Percentiles rank a stretch among this genome's conserved stretches.
phyloP scores from a whole-genome alignment of 1,140 invertebrate species.

The Apis florea region DNA sequence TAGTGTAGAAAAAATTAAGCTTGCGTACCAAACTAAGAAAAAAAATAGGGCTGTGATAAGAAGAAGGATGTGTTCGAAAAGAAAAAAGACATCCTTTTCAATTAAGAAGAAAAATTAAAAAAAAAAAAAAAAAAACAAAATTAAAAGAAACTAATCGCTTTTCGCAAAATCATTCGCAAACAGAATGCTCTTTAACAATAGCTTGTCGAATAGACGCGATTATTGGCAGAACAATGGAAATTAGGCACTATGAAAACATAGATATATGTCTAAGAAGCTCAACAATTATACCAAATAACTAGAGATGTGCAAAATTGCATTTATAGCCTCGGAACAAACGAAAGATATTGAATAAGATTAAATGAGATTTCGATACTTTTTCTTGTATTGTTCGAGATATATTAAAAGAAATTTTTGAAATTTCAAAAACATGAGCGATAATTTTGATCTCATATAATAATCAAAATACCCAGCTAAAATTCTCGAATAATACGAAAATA shows the following conservation, averaged over 20 bases:
- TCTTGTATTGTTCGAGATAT: no score
- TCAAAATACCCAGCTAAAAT: no score
- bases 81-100: background rate
- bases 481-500: no score
- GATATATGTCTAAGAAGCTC: constrained; percentile 44
- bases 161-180: constrained; percentile 35
- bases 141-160: background rate
- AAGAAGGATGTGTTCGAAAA: background rate
- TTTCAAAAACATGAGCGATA: no score
- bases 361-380: no score
- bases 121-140: background rate
- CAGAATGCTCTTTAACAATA: constrained; percentile 27
- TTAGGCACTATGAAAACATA: constrained; percentile 41
- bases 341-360: no score
- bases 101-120: background rate
- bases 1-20: constrained; percentile 1
- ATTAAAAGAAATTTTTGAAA: no score
- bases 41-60: background rate
- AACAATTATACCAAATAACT: constrained; percentile 21
- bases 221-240: constrained; percentile 29
- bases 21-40: constrained; percentile 31
- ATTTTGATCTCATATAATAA: no score
- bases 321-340: no score
- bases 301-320: no score
- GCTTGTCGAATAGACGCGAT: background rate